Evolutionary conservation across 2,888 invertebrate species (phyloP), one percentile per base, ranked within the genome.

Genomic region (Synanthedon tipuliformis): DNA sequence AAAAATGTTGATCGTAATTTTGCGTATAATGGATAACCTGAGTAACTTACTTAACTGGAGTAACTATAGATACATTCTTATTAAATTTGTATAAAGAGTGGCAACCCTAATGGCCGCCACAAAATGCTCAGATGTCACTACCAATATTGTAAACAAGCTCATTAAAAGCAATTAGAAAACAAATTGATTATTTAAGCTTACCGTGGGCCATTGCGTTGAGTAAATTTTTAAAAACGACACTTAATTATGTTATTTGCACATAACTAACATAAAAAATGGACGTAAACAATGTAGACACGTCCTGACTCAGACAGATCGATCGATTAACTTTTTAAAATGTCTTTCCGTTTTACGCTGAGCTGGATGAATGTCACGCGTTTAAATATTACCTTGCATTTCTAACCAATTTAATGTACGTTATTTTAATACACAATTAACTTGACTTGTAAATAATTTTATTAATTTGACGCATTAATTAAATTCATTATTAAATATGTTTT

Each of bases 41-140:
- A 18, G 18, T 18, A 18, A 18, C 2, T 18, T 18, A 18, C 16
- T 16, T 16, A 16, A 16, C 2, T 16, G 16, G 16, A 16, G 16
- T 16, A 16, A 16, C 16, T 16, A 16, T 16, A 16, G 16, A 16
- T 16, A 16, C 1, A 16, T 16, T 16, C 3, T 16, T 16, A 16
- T 62, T 13, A 1, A 48, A 23, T 23, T 1, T 5, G 23, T 23
- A 1, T 5, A 23, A 23, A 23, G 23, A 5, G 23, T 23, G 23
- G 23, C 23, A 23, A 23, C 23, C 23, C 23, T 23, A 78, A 85
- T 86, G 85, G 85, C 34, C 85, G 84, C 70, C 75, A 71, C 73
- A 60, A 57, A 61, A 59, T 56, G 51, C 63, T 65, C 72, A 75
- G 66, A 80, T 72, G 85, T 84, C 84, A 84, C 67, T 54, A 65